A percentile compares a stretch with the other conserved stretches of the same genome.
Evolutionary conservation across 2,113 vertebrate genomes (phyloP).

Genomic region (Gallinago undulata): DNA sequence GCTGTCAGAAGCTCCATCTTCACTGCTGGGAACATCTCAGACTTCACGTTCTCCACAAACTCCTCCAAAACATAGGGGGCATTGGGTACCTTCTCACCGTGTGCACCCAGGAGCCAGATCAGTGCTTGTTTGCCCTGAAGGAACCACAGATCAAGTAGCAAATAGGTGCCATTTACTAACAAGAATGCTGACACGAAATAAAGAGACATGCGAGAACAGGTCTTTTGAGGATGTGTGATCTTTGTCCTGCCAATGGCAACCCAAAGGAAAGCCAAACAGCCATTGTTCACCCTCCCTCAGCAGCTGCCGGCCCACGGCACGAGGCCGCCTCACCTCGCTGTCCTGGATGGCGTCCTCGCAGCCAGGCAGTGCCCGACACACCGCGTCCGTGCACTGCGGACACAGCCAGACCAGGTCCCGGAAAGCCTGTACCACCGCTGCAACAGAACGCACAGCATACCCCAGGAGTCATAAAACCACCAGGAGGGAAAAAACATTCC

Average conservation of each 20-base stretch:
- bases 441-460: background rate
- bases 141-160: background rate
- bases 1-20: constrained; percentile 93
- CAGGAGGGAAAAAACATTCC: background rate
- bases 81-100: constrained; percentile 82
- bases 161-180: background rate
- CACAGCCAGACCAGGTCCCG: constrained; percentile 93
- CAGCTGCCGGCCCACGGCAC: background rate
- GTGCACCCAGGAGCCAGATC: constrained; percentile 90
- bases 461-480: background rate
- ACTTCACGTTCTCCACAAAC: constrained; percentile 85
- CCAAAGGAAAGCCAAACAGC: background rate
- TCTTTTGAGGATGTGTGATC: background rate
- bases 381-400: constrained; percentile 84
- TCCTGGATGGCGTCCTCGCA: constrained; percentile 90
- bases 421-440: constrained; percentile 91
- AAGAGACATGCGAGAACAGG: rapidly evolving
- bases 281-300: background rate
- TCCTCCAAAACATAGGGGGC: constrained; percentile 91
- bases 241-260: background rate
- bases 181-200: rapidly evolving
- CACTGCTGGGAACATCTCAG: constrained; percentile 80
- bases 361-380: constrained; percentile 84
- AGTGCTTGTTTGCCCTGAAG: constrained; percentile 89
- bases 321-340: constrained; percentile 78